Conservation (phyloP, 2,888 invertebrate genomes). For the Neria commutata region DNA sequence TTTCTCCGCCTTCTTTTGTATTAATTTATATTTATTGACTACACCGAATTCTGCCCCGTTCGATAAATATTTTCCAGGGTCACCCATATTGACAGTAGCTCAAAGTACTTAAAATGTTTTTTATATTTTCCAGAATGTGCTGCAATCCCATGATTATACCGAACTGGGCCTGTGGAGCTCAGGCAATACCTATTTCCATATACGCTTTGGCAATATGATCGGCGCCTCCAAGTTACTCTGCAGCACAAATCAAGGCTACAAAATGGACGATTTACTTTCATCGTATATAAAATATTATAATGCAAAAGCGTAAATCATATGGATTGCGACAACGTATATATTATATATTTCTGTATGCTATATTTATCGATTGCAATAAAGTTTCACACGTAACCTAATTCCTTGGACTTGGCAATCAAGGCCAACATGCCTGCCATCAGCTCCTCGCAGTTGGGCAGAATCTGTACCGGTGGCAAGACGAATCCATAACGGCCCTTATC, state of each 20-base stretch:
- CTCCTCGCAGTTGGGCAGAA: slow-evolving; percentile 68
- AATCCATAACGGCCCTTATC: slow-evolving; percentile 74
- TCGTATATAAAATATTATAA: slow-evolving; percentile 76
- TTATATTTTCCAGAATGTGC: slow-evolving; percentile 78
- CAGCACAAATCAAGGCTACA: slow-evolving; percentile 92
- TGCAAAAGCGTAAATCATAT: slow-evolving; percentile 24
- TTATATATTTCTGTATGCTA: background rate
- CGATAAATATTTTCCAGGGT: too few species aligned
- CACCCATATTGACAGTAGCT: too few species aligned
- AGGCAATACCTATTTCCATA: slow-evolving; percentile 92
- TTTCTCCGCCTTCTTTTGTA: too few species aligned
- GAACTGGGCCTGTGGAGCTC: slow-evolving; percentile 95
- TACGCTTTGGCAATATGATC: slow-evolving; percentile 94
- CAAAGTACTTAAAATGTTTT: too few species aligned
- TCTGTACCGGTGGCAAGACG: slow-evolving; percentile 70
- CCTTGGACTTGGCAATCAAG: slow-evolving; percentile 63
- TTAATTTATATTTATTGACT: too few species aligned
- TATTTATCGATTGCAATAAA: background rate
- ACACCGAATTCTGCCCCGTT: too few species aligned
- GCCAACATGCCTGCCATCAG: slow-evolving; percentile 65
- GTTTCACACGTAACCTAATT: slow-evolving; percentile 60
- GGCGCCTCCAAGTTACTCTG: slow-evolving; percentile 87
- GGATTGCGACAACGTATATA: background rate
- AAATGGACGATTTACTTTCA: slow-evolving; percentile 94
- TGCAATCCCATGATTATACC: slow-evolving; percentile 84